Conservation (phyloP, 1,140 invertebrate species). For the Pseudoatta argentina region DNA sequence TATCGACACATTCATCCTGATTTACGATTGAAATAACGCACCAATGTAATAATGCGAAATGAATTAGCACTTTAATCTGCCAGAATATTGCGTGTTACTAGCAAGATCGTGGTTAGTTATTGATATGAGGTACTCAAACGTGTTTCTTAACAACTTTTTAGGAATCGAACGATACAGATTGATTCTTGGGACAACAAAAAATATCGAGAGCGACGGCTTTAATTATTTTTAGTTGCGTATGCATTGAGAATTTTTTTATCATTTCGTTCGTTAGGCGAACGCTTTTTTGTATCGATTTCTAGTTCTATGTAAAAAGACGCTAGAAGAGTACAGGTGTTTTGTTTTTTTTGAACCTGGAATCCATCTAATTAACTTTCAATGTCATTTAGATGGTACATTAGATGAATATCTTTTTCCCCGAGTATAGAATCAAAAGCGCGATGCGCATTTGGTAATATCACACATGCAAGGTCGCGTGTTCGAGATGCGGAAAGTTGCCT, state of each 20-base stretch:
- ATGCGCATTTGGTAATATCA: neutral
- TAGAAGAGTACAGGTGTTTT: neutral
- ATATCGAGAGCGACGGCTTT: neutral
- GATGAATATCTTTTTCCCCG: constrained; percentile 3
- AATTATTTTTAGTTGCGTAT: constrained; percentile 4
- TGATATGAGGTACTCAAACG: constrained; percentile 1
- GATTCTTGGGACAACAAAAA: neutral
- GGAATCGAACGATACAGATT: neutral
- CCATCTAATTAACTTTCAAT: constrained; percentile 13
- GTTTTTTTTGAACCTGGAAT: neutral
- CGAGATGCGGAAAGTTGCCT: neutral
- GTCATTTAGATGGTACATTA: constrained; percentile 8
- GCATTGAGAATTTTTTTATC: neutral
- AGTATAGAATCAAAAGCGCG: neutral
- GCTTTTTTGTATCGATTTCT: neutral
- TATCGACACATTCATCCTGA: constrained; percentile 46
- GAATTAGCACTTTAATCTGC: constrained; percentile 46
- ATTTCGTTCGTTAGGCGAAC: neutral
- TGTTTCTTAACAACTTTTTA: neutral
- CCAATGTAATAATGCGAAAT: neutral
- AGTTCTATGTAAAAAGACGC: neutral
- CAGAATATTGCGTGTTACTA: constrained; percentile 26
- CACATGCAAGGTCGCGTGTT: constrained; percentile 35
- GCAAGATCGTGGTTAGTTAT: constrained; percentile 12
- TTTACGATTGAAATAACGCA: constrained; percentile 49